These are phyloP conservation scores for Hyperopisus bebe DNA, from an alignment of 2,113 vertebrate species.

Conservation along the genomic window DNA sequence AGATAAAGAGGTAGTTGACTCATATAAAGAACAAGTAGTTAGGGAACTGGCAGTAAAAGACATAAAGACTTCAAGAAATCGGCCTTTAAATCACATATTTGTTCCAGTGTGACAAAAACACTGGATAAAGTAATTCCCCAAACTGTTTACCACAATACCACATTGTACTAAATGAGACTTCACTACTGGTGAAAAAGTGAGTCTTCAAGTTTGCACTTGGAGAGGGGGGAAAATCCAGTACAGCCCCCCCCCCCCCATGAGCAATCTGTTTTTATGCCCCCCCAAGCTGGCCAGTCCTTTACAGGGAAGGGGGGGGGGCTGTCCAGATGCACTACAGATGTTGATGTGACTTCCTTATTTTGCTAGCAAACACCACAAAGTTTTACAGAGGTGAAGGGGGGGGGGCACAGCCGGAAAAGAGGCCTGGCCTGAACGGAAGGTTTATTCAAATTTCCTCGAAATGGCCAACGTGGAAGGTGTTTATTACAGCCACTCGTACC, in stretches of 20 bases:
- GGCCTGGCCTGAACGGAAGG: neutral
- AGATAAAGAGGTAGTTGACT: neutral
- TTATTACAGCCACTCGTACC: neutral
- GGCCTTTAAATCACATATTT: neutral
- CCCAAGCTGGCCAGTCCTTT: constrained; percentile 38
- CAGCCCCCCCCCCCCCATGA: constrained; percentile 20
- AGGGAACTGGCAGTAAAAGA: neutral
- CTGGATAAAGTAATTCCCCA: neutral
- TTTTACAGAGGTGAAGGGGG: constrained; percentile 7
- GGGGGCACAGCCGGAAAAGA: neutral
- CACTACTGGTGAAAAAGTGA: neutral
- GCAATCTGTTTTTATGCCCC: neutral
- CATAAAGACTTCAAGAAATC: neutral
- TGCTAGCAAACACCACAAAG: constrained; percentile 42
- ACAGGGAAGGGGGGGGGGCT: constrained; percentile 26
- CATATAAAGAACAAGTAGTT: neutral
- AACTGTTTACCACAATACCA: neutral
- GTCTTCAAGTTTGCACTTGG: neutral
- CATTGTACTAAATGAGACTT: neutral
- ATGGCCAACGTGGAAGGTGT: neutral
- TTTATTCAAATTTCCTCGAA: neutral
- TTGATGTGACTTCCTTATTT: constrained; percentile 37
- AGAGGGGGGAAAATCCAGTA: constrained; percentile 33
- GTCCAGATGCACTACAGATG: constrained; percentile 63
- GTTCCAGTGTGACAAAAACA: neutral